Evolutionary conservation across 2,888 invertebrate genomes (phyloP).

Genomic region (Xanthorhoe spadicearia): DNA sequence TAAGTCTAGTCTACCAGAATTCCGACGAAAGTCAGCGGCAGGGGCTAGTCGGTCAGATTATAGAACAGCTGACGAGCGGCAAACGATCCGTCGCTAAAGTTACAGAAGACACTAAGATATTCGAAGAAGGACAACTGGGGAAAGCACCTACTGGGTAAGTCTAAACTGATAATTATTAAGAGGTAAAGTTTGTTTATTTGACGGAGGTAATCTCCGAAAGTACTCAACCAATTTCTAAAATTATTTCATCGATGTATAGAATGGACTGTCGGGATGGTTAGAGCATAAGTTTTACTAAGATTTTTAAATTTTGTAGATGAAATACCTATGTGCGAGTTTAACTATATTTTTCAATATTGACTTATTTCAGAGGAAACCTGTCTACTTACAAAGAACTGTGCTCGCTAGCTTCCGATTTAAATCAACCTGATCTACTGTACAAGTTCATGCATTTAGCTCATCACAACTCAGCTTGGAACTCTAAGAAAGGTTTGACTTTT

Average conservation of each 20-base stretch:
- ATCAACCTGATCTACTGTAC: slow-evolving; percentile 97
- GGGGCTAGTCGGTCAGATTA: slow-evolving; percentile 90
- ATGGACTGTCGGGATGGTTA: too few species aligned
- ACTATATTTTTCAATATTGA: too few species aligned
- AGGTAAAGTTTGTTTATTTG: too few species aligned
- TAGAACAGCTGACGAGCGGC: slow-evolving; percentile 93
- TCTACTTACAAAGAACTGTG: slow-evolving; percentile 98
- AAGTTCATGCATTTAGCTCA: slow-evolving; percentile 98
- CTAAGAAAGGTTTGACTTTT: slow-evolving; percentile 89
- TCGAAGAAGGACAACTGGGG: slow-evolving; percentile 94
- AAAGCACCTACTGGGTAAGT: slow-evolving; percentile 92
- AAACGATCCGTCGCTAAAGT: slow-evolving; percentile 90
- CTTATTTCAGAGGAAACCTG: slow-evolving; percentile 89
- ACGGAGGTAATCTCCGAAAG: too few species aligned
- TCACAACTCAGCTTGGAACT: slow-evolving; percentile 97
- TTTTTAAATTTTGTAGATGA: too few species aligned
- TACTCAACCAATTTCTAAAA: too few species aligned
- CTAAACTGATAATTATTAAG: background rate
- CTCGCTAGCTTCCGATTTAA: slow-evolving; percentile 95
- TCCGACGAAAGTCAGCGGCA: slow-evolving; percentile 89
- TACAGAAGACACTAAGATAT: slow-evolving; percentile 92
- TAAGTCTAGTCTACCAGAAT: slow-evolving; percentile 94
- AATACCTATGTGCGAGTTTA: too few species aligned
- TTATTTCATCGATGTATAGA: too few species aligned
- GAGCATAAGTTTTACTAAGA: too few species aligned